phyloP scores from a whole-genome alignment of 2,113 vertebrate genomes.

The Rhabdornis inornatus region DNA sequence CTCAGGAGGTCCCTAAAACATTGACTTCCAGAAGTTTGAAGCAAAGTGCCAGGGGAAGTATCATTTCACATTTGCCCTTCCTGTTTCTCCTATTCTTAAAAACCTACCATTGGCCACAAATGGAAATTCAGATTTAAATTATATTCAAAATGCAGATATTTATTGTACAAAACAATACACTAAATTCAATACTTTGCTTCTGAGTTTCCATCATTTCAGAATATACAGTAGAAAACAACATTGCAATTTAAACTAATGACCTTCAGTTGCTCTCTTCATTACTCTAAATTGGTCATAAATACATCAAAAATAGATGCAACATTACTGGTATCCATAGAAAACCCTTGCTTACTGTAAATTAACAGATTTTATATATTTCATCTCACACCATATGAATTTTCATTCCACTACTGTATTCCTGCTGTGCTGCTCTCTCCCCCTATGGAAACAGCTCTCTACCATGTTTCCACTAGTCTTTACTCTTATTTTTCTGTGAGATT shows the following conservation, averaged over 20 bases:
- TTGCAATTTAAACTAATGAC: background rate
- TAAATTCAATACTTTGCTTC: background rate
- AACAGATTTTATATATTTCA: background rate
- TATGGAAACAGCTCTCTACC: background rate
- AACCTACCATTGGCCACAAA: background rate
- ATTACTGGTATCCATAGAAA: background rate
- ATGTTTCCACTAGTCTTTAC: background rate
- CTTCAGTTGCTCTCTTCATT: background rate
- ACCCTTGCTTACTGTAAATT: background rate
- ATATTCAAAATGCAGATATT: background rate
- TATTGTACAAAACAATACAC: background rate
- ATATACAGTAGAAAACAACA: background rate
- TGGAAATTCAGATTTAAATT: background rate
- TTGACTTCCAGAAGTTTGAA: background rate
- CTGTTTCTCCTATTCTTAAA: background rate
- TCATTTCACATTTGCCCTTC: background rate
- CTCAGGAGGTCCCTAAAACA: constrained; percentile 14
- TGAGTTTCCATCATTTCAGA: background rate
- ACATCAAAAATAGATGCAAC: background rate
- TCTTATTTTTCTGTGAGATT: background rate
- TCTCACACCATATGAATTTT: background rate
- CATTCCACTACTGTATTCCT: background rate
- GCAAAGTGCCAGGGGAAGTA: background rate
- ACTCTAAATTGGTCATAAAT: background rate
- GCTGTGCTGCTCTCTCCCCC: background rate